Conservation (phyloP, 64 coral and sea anemone species). For the Stichodactyla mertensii region DNA sequence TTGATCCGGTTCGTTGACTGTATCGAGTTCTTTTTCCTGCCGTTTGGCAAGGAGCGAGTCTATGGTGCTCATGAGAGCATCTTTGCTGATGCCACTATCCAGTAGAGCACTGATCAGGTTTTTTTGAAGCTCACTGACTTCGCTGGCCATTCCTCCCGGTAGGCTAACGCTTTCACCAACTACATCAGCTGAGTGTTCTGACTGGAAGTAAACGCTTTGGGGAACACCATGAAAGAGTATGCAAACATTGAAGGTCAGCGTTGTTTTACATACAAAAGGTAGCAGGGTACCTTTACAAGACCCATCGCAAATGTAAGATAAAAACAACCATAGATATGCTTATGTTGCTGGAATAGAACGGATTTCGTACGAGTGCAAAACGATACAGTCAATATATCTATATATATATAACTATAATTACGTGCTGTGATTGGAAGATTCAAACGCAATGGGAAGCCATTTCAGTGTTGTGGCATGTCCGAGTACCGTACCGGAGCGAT, state of each 20-base stretch:
- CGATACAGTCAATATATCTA: no score
- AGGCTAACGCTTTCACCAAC: neutral
- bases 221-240: slow-evolving; percentile 50
- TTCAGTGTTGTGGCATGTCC: no score
- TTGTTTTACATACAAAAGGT: neutral
- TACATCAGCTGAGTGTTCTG: neutral
- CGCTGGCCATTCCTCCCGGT: slow-evolving; percentile 14
- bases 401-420: neutral
- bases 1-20: slow-evolving; percentile 28
- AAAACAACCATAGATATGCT: neutral
- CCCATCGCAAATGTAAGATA: no score
- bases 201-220: slow-evolving; percentile 23
- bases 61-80: slow-evolving; percentile 39
- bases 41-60: slow-evolving; percentile 41
- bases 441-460: neutral
- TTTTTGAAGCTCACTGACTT: slow-evolving; percentile 57
- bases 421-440: neutral
- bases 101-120: slow-evolving; percentile 53
- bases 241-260: slow-evolving; percentile 87
- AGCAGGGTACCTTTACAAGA: neutral
- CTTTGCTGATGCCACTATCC: slow-evolving; percentile 71
- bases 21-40: slow-evolving; percentile 10
- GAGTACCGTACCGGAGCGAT: no score
- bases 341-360: no score
- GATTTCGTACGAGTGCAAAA: no score